phyloP scores from a whole-genome alignment of 2,888 invertebrate species.

The Nineta flava region DNA sequence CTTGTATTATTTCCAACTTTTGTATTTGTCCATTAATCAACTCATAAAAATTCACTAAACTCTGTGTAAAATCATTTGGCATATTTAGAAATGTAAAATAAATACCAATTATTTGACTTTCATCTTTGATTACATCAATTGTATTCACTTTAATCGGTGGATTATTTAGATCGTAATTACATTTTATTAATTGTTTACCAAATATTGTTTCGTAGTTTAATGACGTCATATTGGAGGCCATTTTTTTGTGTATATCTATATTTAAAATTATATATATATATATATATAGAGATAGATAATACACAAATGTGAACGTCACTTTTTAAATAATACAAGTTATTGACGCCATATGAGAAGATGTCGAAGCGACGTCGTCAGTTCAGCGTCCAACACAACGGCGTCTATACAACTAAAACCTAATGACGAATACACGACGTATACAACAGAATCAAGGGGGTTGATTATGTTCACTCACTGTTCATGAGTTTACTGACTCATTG shows the following conservation, averaged over 20 bases:
- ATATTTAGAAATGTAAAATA: conserved; percentile 59
- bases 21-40: conserved; percentile 24
- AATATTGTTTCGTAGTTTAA: neutral
- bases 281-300: too few species aligned
- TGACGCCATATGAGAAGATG: too few species aligned
- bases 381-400: too few species aligned
- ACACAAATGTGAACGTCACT: too few species aligned
- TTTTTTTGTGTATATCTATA: neutral
- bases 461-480: too few species aligned
- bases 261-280: too few species aligned
- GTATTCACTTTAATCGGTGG: neutral
- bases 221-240: neutral
- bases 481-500: too few species aligned
- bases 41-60: conserved; percentile 41
- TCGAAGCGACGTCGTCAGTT: too few species aligned
- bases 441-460: too few species aligned
- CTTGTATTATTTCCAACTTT: conserved; percentile 47
- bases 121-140: conserved; percentile 31
- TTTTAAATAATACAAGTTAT: too few species aligned
- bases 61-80: conserved; percentile 50
- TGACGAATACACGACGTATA: too few species aligned
- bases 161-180: neutral
- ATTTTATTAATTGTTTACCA: neutral
- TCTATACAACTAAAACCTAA: too few species aligned
- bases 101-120: conserved; percentile 39